Base-by-base conservation (phyloP, 2,888 invertebrate genomes). In the Agonum fuliginosum region DNA sequence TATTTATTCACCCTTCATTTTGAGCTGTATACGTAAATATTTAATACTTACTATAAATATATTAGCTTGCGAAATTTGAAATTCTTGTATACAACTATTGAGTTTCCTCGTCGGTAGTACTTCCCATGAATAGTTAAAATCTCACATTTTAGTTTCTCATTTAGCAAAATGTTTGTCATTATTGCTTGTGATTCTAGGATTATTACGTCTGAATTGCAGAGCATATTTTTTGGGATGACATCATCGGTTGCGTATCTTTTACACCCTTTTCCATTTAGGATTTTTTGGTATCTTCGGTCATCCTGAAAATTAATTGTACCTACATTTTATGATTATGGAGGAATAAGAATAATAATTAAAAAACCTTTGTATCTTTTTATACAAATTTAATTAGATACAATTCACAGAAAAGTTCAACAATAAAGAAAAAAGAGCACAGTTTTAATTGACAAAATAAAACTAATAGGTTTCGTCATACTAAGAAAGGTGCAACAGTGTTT, bases 121-220 rank as follows among this genome's bases (percentile, higher is more conserved):
- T 80, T 83, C 19, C 80, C 71, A 4, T 81, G 78, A 14, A 82
- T 79, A 67, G 73, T 79, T 5, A 82, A 78, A 17, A 85, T 77
- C 24, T 81, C 78, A 70, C 86, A 86, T 5, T 81, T 76, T 34
- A 84, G 69, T 27, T 77, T 65, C 48, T 80, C 80, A 20, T 81
- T 79, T 62, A 81, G 82, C 20, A 83, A 75, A 24, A 83, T 81
- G 12, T 82, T 80, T 1, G 82, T 79, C 83, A 86, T 84, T 58
- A 87, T 80, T 4, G 86, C 84, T 17, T 85, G 83, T 24, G 83
- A 85, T 78, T 88, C 88, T 30, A 88, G 80, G 34, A 87, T 84
- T 1, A 85, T 83, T 4, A 87, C 79, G 3, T 84, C 83, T 3
- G 84, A 80, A 14, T 82, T 80, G 79, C 88, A 88, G 12, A 88